phyloP scores from a whole-genome alignment of 2,797 vertebrate genomes.

The Sarcophilus harrisii region DNA sequence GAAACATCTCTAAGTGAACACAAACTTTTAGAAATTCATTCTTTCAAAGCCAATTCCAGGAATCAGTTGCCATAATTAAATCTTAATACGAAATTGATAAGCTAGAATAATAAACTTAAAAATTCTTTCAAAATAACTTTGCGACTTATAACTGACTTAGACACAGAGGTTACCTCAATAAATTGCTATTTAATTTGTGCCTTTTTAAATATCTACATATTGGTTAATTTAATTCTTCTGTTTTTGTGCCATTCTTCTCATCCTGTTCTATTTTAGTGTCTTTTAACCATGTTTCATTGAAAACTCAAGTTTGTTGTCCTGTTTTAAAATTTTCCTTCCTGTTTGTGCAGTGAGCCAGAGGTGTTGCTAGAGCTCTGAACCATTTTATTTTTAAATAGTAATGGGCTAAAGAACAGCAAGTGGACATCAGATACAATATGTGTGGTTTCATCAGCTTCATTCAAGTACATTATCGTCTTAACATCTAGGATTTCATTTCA shows the following conservation, averaged over 20 bases:
- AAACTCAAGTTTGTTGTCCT: neutral
- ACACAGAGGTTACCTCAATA: neutral
- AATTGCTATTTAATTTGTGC: neutral
- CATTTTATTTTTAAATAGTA: neutral
- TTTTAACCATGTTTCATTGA: neutral
- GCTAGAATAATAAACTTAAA: constrained; percentile 44
- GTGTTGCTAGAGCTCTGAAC: neutral
- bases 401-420: neutral
- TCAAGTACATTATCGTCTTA: neutral
- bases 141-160: neutral
- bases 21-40: constrained; percentile 39
- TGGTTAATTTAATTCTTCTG: neutral
- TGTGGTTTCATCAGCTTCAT: constrained; percentile 36
- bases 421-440: neutral
- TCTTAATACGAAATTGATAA: constrained; percentile 31
- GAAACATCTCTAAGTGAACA: constrained; percentile 42
- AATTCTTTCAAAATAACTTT: neutral
- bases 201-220: neutral
- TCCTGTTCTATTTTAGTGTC: neutral
- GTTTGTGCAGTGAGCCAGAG: neutral
- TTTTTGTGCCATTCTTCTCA: neutral
- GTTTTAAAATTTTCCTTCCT: constrained; percentile 4
- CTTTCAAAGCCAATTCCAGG: constrained; percentile 2
- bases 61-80: constrained; percentile 35
- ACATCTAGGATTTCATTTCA: constrained; percentile 79